These are phyloP conservation scores for Calcarius ornatus DNA, from an alignment of 2,113 vertebrate genomes.

Conservation along the genomic window DNA sequence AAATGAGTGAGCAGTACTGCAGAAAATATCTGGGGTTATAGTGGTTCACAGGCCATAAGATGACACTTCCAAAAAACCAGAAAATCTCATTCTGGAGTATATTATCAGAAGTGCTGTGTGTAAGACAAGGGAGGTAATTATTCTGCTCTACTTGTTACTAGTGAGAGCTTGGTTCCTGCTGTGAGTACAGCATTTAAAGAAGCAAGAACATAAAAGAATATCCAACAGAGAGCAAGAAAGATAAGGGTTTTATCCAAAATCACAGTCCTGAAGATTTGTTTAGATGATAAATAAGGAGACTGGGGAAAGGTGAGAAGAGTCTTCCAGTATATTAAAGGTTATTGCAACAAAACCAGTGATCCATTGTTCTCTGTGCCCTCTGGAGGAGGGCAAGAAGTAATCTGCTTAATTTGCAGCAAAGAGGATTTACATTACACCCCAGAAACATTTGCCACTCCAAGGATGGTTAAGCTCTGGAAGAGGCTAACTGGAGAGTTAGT, in stretches of 20 bases:
- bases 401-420: slow-evolving; percentile 21
- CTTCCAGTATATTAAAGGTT: not conserved
- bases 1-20: not conserved
- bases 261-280: not conserved
- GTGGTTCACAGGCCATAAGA: not conserved
- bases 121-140: slow-evolving; percentile 33
- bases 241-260: not conserved
- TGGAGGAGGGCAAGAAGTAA: not conserved
- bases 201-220: not conserved
- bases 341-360: not conserved
- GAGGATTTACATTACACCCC: not conserved
- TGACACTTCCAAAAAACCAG: not conserved
- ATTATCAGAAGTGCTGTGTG: not conserved
- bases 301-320: not conserved
- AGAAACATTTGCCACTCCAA: not conserved
- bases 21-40: not conserved
- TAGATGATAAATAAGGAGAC: not conserved
- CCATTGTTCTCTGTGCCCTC: not conserved
- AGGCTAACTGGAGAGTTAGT: not conserved
- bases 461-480: not conserved
- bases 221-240: not conserved
- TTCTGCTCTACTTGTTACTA: slow-evolving; percentile 57
- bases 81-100: not conserved
- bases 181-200: not conserved
- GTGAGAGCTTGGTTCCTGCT: not conserved